Percentiles rank a stretch among this genome's conserved stretches.
Evolutionary conservation across 1,140 invertebrate species (phyloP).

Genomic region (Zaprionus kolodkinae): DNA sequence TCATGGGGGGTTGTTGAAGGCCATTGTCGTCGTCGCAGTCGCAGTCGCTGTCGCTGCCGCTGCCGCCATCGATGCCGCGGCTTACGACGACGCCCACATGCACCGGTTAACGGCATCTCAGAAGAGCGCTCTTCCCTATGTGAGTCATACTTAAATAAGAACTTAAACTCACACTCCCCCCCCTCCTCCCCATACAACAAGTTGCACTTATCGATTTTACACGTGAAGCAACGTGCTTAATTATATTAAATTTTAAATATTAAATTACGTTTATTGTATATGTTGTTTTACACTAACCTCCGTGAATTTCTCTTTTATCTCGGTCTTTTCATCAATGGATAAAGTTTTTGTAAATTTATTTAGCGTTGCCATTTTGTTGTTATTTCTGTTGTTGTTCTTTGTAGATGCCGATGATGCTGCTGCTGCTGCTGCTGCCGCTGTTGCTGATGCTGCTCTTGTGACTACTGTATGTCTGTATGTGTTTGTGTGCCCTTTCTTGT

Average conservation of each 20-base stretch:
- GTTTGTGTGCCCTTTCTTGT: constrained; percentile 8
- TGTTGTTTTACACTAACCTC: constrained; percentile 66
- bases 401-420: constrained; percentile 21
- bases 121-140: constrained; percentile 25
- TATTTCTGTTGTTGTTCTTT: constrained; percentile 44
- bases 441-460: constrained; percentile 21
- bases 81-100: constrained; percentile 72
- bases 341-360: constrained; percentile 83
- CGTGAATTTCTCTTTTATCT: constrained; percentile 84
- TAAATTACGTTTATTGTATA: constrained; percentile 40
- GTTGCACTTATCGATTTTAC: constrained; percentile 36
- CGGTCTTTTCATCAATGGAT: constrained; percentile 82
- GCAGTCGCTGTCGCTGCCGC: constrained; percentile 21
- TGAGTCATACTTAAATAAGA: constrained; percentile 68
- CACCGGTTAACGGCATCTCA: constrained; percentile 67
- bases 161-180: too few relatives aligned
- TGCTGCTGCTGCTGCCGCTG: constrained; percentile 20
- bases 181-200: constrained; percentile 10
- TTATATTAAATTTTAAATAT: constrained; percentile 1
- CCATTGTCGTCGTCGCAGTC: constrained; percentile 51
- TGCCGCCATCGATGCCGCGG: constrained; percentile 4
- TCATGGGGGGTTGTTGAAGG: constrained; percentile 80
- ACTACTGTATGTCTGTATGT: not conserved
- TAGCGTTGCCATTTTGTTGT: constrained; percentile 74
- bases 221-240: not conserved